Conservation (phyloP, 1,140 invertebrate species). For the Brachionus calyciflorus region DNA sequence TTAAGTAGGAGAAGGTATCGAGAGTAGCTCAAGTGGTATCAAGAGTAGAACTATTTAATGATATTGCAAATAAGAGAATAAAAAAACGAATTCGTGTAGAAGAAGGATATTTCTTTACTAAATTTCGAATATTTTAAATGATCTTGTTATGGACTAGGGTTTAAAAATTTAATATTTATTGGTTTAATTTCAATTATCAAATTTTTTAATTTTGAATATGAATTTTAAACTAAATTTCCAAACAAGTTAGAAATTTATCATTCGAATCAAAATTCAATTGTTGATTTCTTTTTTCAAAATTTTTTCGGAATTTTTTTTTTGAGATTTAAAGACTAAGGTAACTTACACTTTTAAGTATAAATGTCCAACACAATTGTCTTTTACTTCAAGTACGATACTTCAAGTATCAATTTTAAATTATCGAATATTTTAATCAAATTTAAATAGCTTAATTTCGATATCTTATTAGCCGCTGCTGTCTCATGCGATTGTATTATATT, state of each 20-base stretch:
- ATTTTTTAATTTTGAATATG: not conserved
- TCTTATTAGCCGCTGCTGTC: slow-evolving; percentile 63
- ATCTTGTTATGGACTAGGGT: too few relatives aligned
- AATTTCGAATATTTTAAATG: not conserved
- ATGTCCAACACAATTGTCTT: not conserved
- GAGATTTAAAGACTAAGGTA: not conserved
- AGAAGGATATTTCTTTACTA: not conserved
- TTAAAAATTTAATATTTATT: slow-evolving; percentile 5
- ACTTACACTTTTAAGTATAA: not conserved
- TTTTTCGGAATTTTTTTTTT: not conserved
- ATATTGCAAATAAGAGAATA: too few relatives aligned
- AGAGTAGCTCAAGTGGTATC: too few relatives aligned
- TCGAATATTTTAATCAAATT: slow-evolving; percentile 65
- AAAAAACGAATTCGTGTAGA: too few relatives aligned
- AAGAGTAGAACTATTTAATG: too few relatives aligned
- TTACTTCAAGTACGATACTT: too few relatives aligned
- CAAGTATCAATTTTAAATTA: slow-evolving; percentile 88
- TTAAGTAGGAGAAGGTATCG: too few relatives aligned
- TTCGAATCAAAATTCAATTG: not conserved
- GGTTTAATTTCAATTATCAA: not conserved
- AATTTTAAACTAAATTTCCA: not conserved
- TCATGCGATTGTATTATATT: slow-evolving; percentile 83
- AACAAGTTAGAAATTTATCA: not conserved
- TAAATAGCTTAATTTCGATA: not conserved
- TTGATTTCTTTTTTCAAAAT: not conserved